Conservation (phyloP, 1,140 invertebrate genomes). For the Radopholus similis region DNA sequence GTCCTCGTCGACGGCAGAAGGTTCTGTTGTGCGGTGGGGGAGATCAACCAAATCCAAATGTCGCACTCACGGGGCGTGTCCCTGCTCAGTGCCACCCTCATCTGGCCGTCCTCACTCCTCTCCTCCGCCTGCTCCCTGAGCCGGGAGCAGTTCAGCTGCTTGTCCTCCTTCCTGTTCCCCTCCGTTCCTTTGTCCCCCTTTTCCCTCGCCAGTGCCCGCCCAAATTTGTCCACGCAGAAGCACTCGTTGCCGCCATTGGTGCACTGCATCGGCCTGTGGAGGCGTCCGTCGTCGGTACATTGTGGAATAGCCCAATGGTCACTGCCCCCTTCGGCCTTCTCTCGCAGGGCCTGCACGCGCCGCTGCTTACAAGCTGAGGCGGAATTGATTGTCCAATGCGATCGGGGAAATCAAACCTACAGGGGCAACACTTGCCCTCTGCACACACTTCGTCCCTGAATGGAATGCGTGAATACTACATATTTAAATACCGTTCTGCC, state of each 20-base stretch:
- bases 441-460: constrained; percentile 35
- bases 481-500: too few species aligned
- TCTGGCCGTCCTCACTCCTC: neutral
- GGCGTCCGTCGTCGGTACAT: constrained; percentile 21
- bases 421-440: constrained; percentile 37
- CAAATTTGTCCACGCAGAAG: constrained; percentile 19
- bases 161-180: neutral
- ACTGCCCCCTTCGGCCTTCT: neutral
- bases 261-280: constrained; percentile 29
- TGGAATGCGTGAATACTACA: too few species aligned
- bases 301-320: constrained; percentile 24
- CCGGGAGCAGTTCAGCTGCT: neutral
- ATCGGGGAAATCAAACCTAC: constrained; percentile 14
- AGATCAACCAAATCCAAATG: neutral
- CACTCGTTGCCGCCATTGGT: constrained; percentile 23
- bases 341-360: constrained; percentile 19
- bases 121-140: neutral
- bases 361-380: constrained; percentile 28
- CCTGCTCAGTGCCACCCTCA: neutral
- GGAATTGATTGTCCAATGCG: neutral
- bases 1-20: neutral
- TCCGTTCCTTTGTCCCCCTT: neutral
- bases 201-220: neutral
- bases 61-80: neutral
- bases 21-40: neutral